A percentile compares a stretch with the other conserved stretches of the same genome.
Conservation (phyloP, 2,888 invertebrate genomes). For the Lasioglossum zephyrum region DNA sequence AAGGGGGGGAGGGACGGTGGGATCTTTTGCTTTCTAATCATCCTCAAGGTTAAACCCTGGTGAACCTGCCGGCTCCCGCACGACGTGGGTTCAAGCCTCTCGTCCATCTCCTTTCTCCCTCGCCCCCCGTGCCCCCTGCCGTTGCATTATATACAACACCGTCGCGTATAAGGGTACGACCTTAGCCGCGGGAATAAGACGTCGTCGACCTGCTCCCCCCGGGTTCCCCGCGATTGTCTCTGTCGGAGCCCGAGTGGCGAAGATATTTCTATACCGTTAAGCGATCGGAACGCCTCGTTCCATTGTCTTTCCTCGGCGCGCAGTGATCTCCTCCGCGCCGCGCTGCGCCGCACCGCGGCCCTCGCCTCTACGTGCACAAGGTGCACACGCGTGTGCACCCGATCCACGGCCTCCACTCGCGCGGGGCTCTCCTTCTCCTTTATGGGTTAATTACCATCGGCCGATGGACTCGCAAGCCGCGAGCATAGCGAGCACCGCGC, state of each 20-base stretch:
- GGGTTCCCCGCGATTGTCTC: conserved; percentile 66
- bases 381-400: conserved; percentile 38
- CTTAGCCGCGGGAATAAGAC: conserved; percentile 72
- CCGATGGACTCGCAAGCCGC: conserved; percentile 47
- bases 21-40: conserved; percentile 84
- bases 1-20: conserved; percentile 63
- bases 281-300: conserved; percentile 75
- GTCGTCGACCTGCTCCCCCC: conserved; percentile 71
- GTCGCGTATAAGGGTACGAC: conserved; percentile 70
- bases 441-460: conserved; percentile 72
- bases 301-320: conserved; percentile 67
- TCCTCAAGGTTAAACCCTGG: conserved; percentile 81
- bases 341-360: not conserved
- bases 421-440: conserved; percentile 60
- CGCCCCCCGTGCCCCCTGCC: conserved; percentile 19
- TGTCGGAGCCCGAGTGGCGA: conserved; percentile 61
- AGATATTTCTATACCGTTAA: conserved; percentile 73
- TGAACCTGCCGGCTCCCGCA: conserved; percentile 78
- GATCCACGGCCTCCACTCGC: conserved; percentile 26
- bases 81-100: conserved; percentile 63
- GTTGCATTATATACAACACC: conserved; percentile 61
- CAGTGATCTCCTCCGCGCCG: conserved; percentile 26
- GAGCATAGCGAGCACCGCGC: conserved; percentile 5
- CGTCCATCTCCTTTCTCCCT: conserved; percentile 39
- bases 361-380: conserved; percentile 26